These are phyloP conservation scores for Troides aeacus DNA, from an alignment of 2,888 invertebrate genomes.

Conservation along the genomic window DNA sequence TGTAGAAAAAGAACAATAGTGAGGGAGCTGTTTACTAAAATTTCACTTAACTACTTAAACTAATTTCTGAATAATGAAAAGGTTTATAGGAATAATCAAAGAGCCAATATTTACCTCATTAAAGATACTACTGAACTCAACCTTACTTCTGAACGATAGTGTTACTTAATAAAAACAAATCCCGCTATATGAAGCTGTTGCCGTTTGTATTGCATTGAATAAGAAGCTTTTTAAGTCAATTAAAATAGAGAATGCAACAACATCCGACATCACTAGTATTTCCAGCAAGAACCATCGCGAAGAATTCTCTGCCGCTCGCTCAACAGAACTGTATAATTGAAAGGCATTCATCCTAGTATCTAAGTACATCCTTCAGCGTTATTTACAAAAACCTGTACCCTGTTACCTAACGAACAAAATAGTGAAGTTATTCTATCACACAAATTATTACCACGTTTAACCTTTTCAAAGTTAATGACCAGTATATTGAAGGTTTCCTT, in stretches of 20 bases:
- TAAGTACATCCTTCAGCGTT: constrained; percentile 1
- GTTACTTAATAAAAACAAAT: neutral
- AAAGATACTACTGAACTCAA: neutral
- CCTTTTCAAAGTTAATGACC: too few relatives aligned
- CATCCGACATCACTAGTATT: constrained; percentile 21
- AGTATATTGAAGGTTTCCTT: too few relatives aligned
- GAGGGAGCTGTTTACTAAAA: too few relatives aligned
- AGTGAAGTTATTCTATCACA: too few relatives aligned
- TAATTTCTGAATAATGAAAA: too few relatives aligned
- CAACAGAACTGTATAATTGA: constrained; percentile 9
- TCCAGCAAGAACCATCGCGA: constrained; percentile 9
- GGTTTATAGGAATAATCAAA: too few relatives aligned
- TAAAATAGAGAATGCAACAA: constrained; percentile 15
- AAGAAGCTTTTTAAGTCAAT: constrained; percentile 1
- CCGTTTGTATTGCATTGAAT: neutral
- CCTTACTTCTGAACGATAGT: neutral
- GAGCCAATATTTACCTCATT: too few relatives aligned
- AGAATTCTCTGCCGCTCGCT: constrained; percentile 17
- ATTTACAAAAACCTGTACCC: neutral
- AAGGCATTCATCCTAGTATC: constrained; percentile 11
- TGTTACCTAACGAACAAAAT: neutral
- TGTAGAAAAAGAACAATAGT: too few relatives aligned
- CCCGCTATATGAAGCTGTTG: neutral
- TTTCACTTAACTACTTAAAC: too few relatives aligned
- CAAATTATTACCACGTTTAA: too few relatives aligned